These are phyloP conservation scores for Thalassaphorura encarpata DNA, from an alignment of 1,140 invertebrate genomes.

Conservation along the genomic window DNA sequence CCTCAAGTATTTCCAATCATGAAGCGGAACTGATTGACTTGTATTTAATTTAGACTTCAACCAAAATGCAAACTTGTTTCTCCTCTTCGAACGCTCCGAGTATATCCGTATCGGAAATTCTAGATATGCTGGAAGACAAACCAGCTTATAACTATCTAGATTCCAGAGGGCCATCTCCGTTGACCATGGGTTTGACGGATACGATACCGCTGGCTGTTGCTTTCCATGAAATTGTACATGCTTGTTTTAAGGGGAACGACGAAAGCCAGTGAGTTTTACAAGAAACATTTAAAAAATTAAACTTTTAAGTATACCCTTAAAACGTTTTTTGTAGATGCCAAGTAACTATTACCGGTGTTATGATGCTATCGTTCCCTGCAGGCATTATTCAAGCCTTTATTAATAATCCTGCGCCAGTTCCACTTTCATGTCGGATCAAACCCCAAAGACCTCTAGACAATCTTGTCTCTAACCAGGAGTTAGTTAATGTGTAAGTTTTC, in stretches of 20 bases:
- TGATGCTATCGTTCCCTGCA: slow-evolving; percentile 95
- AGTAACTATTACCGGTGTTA: slow-evolving; percentile 88
- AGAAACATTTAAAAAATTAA: not conserved
- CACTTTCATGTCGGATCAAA: slow-evolving; percentile 76
- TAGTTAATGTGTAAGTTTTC: slow-evolving; percentile 72
- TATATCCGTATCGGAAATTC: no score
- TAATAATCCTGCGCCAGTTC: slow-evolving; percentile 85
- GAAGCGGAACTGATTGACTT: no score
- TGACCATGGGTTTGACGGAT: slow-evolving; percentile 89
- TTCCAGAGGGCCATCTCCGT: slow-evolving; percentile 78
- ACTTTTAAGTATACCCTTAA: no score
- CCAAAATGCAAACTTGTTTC: no score
- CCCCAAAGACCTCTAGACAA: slow-evolving; percentile 74
- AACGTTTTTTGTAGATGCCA: slow-evolving; percentile 77
- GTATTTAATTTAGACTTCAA: no score
- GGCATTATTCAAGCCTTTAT: slow-evolving; percentile 85
- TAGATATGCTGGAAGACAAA: no score
- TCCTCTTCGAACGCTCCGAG: no score
- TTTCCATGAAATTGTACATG: slow-evolving; percentile 93
- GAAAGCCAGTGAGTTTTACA: slow-evolving; percentile 48
- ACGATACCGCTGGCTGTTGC: slow-evolving; percentile 91
- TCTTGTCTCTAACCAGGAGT: slow-evolving; percentile 78
- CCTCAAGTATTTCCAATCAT: no score
- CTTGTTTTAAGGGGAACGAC: slow-evolving; percentile 71
- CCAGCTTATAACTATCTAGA: no score